Evolutionary conservation across 2,113 vertebrate genomes (phyloP).

Genomic region (Entelurus aequoreus): DNA sequence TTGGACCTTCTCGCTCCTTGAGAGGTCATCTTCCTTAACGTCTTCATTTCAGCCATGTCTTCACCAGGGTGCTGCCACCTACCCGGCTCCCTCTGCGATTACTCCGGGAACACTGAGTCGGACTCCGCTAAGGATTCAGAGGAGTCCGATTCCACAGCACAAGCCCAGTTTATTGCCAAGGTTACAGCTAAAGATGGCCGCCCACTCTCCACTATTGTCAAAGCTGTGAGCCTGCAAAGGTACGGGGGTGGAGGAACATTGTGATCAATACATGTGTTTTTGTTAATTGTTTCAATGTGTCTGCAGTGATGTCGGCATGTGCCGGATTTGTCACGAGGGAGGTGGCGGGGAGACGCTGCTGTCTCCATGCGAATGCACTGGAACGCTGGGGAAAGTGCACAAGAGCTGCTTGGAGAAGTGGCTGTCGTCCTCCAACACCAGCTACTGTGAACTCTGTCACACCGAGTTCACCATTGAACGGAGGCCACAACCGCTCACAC

Average conservation of each 20-base stretch:
- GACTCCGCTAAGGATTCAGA: slow-evolving; percentile 84
- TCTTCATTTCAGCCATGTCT: slow-evolving; percentile 80
- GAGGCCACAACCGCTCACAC: slow-evolving; percentile 87
- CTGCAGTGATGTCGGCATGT: slow-evolving; percentile 88
- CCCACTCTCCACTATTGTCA: slow-evolving; percentile 90
- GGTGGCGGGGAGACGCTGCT: slow-evolving; percentile 86
- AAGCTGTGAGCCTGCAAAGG: slow-evolving; percentile 88
- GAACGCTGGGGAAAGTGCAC: slow-evolving; percentile 94
- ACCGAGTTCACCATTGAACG: slow-evolving; percentile 94
- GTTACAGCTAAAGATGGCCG: slow-evolving; percentile 90
- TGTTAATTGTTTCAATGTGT: neutral
- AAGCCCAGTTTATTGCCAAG: slow-evolving; percentile 88
- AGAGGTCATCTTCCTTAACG: slow-evolving; percentile 16
- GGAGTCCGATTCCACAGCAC: slow-evolving; percentile 74
- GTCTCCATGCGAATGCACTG: slow-evolving; percentile 91
- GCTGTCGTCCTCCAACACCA: slow-evolving; percentile 98
- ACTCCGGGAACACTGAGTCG: slow-evolving; percentile 73
- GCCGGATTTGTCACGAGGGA: slow-evolving; percentile 96
- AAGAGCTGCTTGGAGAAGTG: slow-evolving; percentile 97
- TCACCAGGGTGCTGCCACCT: slow-evolving; percentile 93
- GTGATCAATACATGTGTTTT: neutral
- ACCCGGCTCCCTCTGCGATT: slow-evolving; percentile 91
- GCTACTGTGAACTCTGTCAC: slow-evolving; percentile 98
- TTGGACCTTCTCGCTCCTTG: slow-evolving; percentile 24
- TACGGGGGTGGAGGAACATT: slow-evolving; percentile 40